phyloP scores from a whole-genome alignment of 2,888 invertebrate genomes.

The Ennomos quercinarius region DNA sequence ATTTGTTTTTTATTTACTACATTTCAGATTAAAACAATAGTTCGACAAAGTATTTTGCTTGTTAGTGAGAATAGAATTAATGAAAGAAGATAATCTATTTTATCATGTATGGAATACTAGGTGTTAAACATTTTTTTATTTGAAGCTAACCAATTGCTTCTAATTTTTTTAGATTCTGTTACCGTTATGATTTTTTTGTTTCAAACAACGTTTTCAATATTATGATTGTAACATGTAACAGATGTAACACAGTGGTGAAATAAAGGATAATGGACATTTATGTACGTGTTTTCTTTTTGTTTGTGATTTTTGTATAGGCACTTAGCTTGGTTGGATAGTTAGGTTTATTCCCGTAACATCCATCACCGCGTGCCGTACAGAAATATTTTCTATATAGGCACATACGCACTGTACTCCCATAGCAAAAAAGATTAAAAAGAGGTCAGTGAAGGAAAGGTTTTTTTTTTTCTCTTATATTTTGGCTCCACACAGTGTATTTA shows the following conservation, averaged over 20 bases:
- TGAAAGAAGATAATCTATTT: slow-evolving; percentile 9
- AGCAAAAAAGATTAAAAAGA: too few species aligned
- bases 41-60: slow-evolving; percentile 31
- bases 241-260: slow-evolving; percentile 14
- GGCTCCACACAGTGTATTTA: too few species aligned
- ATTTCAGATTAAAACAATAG: slow-evolving; percentile 23
- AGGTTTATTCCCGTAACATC: too few species aligned
- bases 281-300: background rate
- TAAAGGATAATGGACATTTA: slow-evolving; percentile 25
- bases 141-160: slow-evolving; percentile 7
- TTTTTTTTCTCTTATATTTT: too few species aligned
- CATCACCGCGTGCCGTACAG: too few species aligned
- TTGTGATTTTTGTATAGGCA: too few species aligned
- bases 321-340: too few species aligned
- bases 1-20: slow-evolving; percentile 30
- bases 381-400: too few species aligned
- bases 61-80: slow-evolving; percentile 21
- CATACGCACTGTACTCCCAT: too few species aligned
- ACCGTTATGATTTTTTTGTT: too few species aligned
- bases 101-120: slow-evolving; percentile 23
- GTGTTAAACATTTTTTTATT: slow-evolving; percentile 10
- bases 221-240: slow-evolving; percentile 14
- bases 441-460: too few species aligned
- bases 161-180: background rate
- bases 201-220: slow-evolving; percentile 19